A percentile compares a stretch with the other conserved stretches of the same genome.
These are phyloP conservation scores for Anhinga anhinga DNA, from an alignment of 2,113 vertebrate genomes.

Conservation along the genomic window DNA sequence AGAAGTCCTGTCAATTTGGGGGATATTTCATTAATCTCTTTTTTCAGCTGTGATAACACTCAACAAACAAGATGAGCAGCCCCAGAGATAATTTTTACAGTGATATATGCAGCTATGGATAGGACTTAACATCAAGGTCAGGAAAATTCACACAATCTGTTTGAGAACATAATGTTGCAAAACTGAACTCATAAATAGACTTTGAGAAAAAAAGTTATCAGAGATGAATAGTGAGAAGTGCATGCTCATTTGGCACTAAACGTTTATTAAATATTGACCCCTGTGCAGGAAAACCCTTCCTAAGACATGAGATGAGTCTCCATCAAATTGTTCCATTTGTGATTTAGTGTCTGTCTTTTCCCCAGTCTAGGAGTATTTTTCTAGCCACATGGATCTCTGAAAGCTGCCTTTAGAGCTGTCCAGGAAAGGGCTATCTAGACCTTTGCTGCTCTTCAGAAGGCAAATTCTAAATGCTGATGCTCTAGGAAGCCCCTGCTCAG, in stretches of 20 bases:
- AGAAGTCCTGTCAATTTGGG: neutral
- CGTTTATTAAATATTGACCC: neutral
- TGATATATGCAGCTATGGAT: neutral
- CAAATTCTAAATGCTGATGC: neutral
- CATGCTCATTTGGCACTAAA: neutral
- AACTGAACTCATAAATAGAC: constrained; percentile 1
- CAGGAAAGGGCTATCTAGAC: neutral
- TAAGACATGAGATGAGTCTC: neutral
- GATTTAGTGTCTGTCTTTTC: neutral
- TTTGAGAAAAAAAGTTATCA: neutral
- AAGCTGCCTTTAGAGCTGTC: neutral
- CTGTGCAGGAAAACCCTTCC: neutral
- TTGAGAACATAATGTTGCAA: neutral
- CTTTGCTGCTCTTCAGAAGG: neutral
- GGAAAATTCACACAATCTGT: constrained; percentile 13
- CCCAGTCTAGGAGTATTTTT: neutral
- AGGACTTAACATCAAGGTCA: neutral
- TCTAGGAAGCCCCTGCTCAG: neutral
- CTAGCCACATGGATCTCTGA: neutral
- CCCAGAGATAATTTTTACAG: neutral
- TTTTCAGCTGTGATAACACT: neutral
- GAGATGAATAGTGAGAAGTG: neutral
- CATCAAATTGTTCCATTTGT: neutral
- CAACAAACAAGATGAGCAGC: constrained; percentile 22
- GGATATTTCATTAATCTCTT: neutral